These are phyloP conservation scores for Orchesella cincta DNA, from an alignment of 1,140 invertebrate genomes.

Conservation along the genomic window DNA sequence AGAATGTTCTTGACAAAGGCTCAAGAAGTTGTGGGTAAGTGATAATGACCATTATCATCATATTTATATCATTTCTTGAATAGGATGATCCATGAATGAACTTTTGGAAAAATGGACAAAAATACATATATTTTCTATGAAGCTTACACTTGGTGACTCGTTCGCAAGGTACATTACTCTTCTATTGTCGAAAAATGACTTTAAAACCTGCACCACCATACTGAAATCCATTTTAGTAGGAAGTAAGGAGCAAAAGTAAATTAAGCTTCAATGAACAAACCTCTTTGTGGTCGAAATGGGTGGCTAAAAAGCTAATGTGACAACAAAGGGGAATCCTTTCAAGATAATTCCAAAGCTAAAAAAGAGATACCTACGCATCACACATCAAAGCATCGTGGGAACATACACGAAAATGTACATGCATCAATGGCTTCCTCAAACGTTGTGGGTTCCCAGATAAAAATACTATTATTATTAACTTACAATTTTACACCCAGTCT, in stretches of 20 bases:
- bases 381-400: not conserved
- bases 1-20: not conserved
- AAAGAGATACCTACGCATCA: not conserved
- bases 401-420: not conserved
- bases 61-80: constrained; percentile 20
- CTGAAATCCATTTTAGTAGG: too few relatives aligned
- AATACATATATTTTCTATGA: too few relatives aligned
- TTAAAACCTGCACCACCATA: too few relatives aligned
- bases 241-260: too few relatives aligned
- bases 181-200: too few relatives aligned
- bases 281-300: constrained; percentile 26
- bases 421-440: not conserved
- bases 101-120: not conserved
- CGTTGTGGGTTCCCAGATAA: too few relatives aligned
- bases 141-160: too few relatives aligned
- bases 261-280: not conserved
- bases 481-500: too few relatives aligned
- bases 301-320: constrained; percentile 27
- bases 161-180: too few relatives aligned
- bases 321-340: not conserved
- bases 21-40: not conserved
- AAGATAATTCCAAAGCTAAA: not conserved
- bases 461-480: too few relatives aligned
- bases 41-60: constrained; percentile 23
- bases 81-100: constrained; percentile 18